Base-by-base conservation (phyloP, 1,140 invertebrate genomes). In the Parasteatoda tepidariorum region DNA sequence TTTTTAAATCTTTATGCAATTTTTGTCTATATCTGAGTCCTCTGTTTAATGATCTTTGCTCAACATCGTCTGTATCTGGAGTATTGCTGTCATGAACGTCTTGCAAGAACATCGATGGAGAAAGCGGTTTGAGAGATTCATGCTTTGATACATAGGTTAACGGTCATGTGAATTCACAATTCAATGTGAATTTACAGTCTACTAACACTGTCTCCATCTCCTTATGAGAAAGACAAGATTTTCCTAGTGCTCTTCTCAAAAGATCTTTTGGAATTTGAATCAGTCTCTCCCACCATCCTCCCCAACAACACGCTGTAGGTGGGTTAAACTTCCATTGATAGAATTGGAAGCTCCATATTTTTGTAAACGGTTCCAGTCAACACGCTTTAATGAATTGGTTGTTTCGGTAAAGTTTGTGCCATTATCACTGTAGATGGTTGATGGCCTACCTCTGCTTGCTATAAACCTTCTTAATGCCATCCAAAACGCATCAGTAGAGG, bases 391-490 rank as follows among this genome's bases (percentile, higher is more conserved):
- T 9, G 68, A 22, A 30, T 64, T 82, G 6, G 38, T 26, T n/a
- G 84, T 70, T 1, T 57, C 79, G 4, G 74, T 68, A 67, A 86
- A 86, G 38, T 84, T 84, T 13, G 62, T 81, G 0, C 79, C 78
- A 41, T 85, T 83, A 30, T 84, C 62, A 24, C 31, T 64, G 18
- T 74, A 55, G 18, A 84, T 84, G 7, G 57, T 24, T 30, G 1
- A 31, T 6, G 54, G 83, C 4, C 30, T 18, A 61, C 85, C 86
- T 57, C 89, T 84, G 2, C 89, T 84, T 3, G 87, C 84, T 0
- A 87, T 84, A 83, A 91, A 91, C 33, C 90, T 78, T 18, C 86
- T 83, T 2, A 91, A 78, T 3, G 88, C 86, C 11, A 87, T 84
- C 2, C 90, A 70, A 74, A 91, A 91, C 2, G 85, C 84, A 64